These are phyloP conservation scores for Andinoacara biseriatus DNA, from an alignment of 2,113 vertebrate genomes.

Conservation along the genomic window DNA sequence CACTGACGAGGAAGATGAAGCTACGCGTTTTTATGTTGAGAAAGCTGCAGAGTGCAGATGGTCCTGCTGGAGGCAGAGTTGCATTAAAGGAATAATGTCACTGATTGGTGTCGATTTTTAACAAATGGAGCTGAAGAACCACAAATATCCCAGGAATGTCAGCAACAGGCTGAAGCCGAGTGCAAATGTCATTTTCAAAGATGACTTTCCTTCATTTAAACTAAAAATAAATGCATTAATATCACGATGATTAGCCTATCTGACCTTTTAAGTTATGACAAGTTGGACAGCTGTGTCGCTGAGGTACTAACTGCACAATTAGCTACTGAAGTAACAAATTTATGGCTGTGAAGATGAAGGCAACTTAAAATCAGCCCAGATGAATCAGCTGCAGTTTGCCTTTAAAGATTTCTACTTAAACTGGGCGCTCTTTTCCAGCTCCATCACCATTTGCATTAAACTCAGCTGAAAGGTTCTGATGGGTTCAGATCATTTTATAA, in stretches of 20 bases:
- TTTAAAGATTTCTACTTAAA: background rate
- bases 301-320: too few species aligned
- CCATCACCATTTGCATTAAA: background rate
- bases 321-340: background rate
- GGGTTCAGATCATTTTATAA: too few species aligned
- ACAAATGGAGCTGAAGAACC: background rate
- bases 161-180: background rate
- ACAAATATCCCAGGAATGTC: background rate
- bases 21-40: background rate
- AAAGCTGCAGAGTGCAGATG: background rate
- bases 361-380: fast-evolving
- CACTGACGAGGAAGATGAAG: background rate
- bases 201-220: background rate
- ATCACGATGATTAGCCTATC: background rate
- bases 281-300: background rate
- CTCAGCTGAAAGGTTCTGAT: background rate
- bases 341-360: fast-evolving
- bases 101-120: background rate
- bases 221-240: background rate
- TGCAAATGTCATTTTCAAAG: background rate
- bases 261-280: background rate
- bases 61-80: background rate
- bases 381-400: background rate
- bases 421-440: background rate
- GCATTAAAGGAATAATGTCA: background rate